These are phyloP conservation scores for Lordiphosa mommai DNA, from an alignment of 1,140 invertebrate genomes.

Conservation along the genomic window DNA sequence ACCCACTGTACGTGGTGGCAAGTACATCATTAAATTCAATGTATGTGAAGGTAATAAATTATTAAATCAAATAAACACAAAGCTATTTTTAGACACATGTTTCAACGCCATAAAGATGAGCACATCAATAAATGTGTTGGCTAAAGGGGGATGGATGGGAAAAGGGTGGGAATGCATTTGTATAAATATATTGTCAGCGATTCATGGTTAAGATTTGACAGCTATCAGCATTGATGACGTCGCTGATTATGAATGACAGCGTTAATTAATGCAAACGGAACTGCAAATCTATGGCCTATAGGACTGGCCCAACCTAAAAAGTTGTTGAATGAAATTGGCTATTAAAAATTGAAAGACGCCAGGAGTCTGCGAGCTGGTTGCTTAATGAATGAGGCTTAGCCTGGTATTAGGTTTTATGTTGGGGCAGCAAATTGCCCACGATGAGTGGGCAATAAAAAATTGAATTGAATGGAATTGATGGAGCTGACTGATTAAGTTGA, in stretches of 20 bases:
- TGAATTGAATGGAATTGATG: too few species aligned
- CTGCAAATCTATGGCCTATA: conserved; percentile 20
- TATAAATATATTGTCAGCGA: too few species aligned
- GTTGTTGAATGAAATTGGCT: too few species aligned
- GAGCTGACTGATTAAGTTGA: too few species aligned
- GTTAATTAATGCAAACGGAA: conserved; percentile 52
- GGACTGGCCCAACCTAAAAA: not conserved
- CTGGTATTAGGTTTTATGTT: conserved; percentile 21
- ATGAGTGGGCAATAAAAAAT: conserved; percentile 12
- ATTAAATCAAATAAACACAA: conserved; percentile 36
- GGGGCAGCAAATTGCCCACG: not conserved
- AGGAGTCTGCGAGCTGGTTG: not conserved
- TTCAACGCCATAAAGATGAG: conserved; percentile 46
- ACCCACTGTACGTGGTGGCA: conserved; percentile 14
- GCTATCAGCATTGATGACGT: conserved; percentile 31
- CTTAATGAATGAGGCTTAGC: conserved; percentile 8
- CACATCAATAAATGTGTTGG: conserved; percentile 26
- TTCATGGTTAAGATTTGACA: too few species aligned
- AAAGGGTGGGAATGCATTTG: not conserved
- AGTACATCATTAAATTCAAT: conserved; percentile 36
- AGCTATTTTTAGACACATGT: conserved; percentile 48
- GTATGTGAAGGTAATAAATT: conserved; percentile 58
- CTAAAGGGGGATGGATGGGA: not conserved
- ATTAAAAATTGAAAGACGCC: too few species aligned
- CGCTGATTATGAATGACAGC: conserved; percentile 37